Evolutionary conservation across 2,888 invertebrate species (phyloP).

Genomic region (Plagiodera versicolora): DNA sequence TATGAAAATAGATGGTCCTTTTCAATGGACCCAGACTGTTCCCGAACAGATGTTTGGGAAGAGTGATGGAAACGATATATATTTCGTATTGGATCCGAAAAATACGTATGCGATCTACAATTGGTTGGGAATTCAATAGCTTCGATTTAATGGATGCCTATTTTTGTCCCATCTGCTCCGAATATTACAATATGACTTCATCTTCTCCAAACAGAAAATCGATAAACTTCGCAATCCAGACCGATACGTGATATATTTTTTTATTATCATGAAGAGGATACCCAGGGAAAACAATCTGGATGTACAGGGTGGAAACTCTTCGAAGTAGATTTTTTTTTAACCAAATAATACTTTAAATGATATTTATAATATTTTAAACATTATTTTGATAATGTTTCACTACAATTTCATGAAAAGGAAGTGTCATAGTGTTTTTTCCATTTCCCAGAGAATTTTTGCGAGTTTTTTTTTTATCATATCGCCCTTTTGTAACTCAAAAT

Average conservation of each 20-base stretch:
- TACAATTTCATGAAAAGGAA: too few relatives aligned
- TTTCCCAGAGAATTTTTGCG: too few relatives aligned
- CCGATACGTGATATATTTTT: not conserved
- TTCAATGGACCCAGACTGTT: conserved; percentile 4
- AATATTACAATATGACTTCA: not conserved
- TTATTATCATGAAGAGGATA: too few relatives aligned
- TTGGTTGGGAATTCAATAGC: not conserved
- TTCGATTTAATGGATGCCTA: not conserved
- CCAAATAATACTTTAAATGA: too few relatives aligned
- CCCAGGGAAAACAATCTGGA: too few relatives aligned
- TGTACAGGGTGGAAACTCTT: too few relatives aligned
- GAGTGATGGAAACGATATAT: not conserved
- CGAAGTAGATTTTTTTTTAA: too few relatives aligned
- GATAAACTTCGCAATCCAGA: not conserved
- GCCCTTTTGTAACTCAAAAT: too few relatives aligned
- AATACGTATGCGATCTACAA: not conserved
- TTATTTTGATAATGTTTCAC: too few relatives aligned
- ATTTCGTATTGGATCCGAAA: not conserved
- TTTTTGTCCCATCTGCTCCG: not conserved
- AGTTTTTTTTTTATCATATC: too few relatives aligned
- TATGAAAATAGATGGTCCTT: conserved; percentile 29
- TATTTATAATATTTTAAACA: too few relatives aligned
- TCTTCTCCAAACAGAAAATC: not conserved
- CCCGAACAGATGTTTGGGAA: not conserved
- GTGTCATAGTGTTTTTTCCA: too few relatives aligned